Conservation (phyloP, 2,797 vertebrate species). For the Onychomys leucogaster region DNA sequence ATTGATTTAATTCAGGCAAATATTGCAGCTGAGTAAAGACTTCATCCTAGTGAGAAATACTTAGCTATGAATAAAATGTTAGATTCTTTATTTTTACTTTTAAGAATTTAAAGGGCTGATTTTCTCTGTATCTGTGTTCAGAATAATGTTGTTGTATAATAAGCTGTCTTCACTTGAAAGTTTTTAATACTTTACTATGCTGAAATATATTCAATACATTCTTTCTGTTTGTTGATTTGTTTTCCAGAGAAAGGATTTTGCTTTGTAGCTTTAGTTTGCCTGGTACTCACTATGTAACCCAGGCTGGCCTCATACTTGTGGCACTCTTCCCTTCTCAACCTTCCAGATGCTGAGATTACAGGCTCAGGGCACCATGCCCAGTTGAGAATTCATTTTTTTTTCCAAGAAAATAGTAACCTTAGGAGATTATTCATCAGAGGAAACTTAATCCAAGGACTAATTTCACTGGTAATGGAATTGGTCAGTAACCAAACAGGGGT, state of each 20-base stretch:
- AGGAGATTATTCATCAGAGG: slow-evolving; percentile 33
- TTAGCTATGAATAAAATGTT: slow-evolving; percentile 75
- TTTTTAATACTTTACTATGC: slow-evolving; percentile 40
- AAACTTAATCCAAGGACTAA: slow-evolving; percentile 32
- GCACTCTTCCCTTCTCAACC: not conserved
- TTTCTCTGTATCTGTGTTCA: slow-evolving; percentile 9
- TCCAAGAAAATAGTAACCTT: slow-evolving; percentile 26
- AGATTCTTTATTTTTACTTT: slow-evolving; percentile 71
- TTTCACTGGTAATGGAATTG: not conserved
- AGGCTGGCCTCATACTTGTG: not conserved
- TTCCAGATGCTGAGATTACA: not conserved
- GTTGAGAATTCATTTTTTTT: slow-evolving; percentile 14
- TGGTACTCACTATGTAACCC: not conserved
- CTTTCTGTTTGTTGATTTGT: no score
- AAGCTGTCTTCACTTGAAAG: slow-evolving; percentile 57
- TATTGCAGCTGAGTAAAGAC: slow-evolving; percentile 75
- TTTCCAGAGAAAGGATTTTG: not conserved
- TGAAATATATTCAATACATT: not conserved
- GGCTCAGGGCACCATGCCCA: not conserved
- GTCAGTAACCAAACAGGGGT: not conserved
- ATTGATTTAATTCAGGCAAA: slow-evolving; percentile 82
- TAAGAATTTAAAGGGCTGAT: slow-evolving; percentile 54
- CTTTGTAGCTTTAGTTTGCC: not conserved
- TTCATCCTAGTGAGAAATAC: slow-evolving; percentile 69
- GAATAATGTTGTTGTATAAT: slow-evolving; percentile 63